phyloP scores from a whole-genome alignment of 2,113 vertebrate genomes.

The Rhinoptilus africanus region DNA sequence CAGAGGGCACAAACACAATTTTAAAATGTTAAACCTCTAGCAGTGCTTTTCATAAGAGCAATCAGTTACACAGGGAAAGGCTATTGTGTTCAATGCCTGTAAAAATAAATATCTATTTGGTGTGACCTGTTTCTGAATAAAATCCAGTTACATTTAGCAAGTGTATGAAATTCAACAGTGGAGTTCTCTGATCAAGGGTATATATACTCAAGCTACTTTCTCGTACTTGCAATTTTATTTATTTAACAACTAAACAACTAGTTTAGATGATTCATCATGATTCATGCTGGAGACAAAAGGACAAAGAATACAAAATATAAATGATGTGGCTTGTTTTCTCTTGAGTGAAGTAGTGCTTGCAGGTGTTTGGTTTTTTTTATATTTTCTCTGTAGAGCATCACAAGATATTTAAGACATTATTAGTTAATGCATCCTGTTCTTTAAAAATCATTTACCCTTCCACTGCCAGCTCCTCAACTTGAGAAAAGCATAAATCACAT shows the following conservation, averaged over 20 bases:
- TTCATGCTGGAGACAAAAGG: constrained; percentile 35
- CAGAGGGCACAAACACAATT: background rate
- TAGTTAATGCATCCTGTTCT: constrained; percentile 12
- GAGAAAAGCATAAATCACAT: background rate
- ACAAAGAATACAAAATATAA: constrained; percentile 24
- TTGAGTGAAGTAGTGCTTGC: background rate
- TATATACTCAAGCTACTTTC: background rate
- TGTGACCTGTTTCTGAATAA: constrained; percentile 7
- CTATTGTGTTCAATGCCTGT: background rate
- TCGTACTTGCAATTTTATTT: constrained; percentile 40
- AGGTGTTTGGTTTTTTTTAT: background rate
- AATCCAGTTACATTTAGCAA: background rate
- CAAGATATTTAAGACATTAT: constrained; percentile 8
- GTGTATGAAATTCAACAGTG: background rate
- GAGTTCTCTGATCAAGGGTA: constrained; percentile 7
- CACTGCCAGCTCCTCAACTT: background rate
- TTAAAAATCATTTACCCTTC: constrained; percentile 18
- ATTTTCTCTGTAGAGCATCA: constrained; percentile 20
- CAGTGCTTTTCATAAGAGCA: background rate
- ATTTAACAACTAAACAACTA: constrained; percentile 48
- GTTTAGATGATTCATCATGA: constrained; percentile 61
- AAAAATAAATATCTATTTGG: background rate
- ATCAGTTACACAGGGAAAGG: background rate
- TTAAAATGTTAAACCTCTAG: background rate
- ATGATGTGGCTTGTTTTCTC: constrained; percentile 1